Evolutionary conservation across 2,888 invertebrate species (phyloP), one percentile per base, ranked within the genome.

Genomic region (Yponomeuta malinellus): DNA sequence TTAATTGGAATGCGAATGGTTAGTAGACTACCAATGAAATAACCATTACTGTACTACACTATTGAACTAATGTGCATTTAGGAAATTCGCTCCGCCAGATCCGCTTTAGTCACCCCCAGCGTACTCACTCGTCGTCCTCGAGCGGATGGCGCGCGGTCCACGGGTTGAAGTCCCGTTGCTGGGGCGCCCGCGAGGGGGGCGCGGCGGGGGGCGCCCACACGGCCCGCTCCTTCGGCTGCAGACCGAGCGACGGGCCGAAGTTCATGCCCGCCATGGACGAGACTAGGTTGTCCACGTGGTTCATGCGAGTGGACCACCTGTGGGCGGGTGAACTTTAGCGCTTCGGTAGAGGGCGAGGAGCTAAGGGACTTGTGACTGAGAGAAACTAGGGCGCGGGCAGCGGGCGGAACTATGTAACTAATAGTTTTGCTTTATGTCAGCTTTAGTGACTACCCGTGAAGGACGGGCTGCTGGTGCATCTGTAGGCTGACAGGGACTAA

Each of bases 131-230:
- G 68, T 79, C 74, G 78, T 84, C 82, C 73, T 85, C 84, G 75
- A 90, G 81, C 73, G 90, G 91, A 73, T 87, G 87, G 43, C 81
- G 83, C 71, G 87, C 83, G 9, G 90, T 90, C 90, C 90, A 91
- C 12, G 87, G 88, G 81, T 91, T 90, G 81, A 88, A 91, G 78
- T 86, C 85, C 48, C 77, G 78, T 70, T 69, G 68, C 12, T 48
- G 66, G 37, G 65, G 67, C 23, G 71, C 48, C 69, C 15, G 29
- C 12, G 59, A 33, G 12, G 71, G 70, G 75, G 65, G 23, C 73
- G 71, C 65, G 71, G 72, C 71, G 48, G 73, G 75, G 75, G 83
- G 82, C 59, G 82, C 82, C 86, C 86, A 83, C 78, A 83, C 84
- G 63, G 78, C 82, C 72, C 79, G 78, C 59, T 65, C 71, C 66